Evolutionary conservation across 2,888 invertebrate genomes (phyloP), one percentile per base, ranked within the genome.

Genomic region (Leucoma salicis): DNA sequence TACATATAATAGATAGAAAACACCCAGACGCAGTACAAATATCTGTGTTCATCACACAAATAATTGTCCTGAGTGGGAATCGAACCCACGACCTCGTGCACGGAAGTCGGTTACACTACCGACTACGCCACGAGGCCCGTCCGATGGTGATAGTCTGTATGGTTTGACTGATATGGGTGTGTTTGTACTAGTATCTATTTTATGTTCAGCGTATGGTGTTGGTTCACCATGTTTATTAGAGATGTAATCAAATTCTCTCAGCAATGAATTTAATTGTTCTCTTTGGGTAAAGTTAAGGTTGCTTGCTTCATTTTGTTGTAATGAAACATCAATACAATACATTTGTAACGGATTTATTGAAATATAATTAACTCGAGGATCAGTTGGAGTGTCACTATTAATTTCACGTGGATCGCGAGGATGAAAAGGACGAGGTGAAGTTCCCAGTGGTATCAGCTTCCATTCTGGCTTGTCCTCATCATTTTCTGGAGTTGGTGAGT

Each of bases 271-370:
- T n/a, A 31, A 38, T n/a, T 7, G n/a, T 12, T 11, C 12, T 18
- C 28, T 11, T 28, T 28, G 3, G 3, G 2, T 7, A 28, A 12
- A 12, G 21, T 15, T 21, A 18, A 46, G 21, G 12, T 14, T 0
- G 3, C 29, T 40, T n/a, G 34, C 42, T 25, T 47, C 50, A 38
- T 48, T n/a, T 6, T 21, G 36, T n/a, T 41, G 39, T 42, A 50
- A 52, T 35, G 13, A 43, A 39, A 49, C 7, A 48, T 51, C 43
- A 29, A 47, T 10, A 28, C 31, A 52, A 39, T 48, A 49, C 25
- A 42, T 5, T 29, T 34, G 16, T 11, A 36, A 33, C 3, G 24
- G 40, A 36, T 44, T 46, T 42, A 46, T 50, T 42, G 49, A 46
- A 35, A 48, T 0, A 43, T 51, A 51, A 25, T 38, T 2, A 31